phyloP scores from a whole-genome alignment of 2,888 invertebrate genomes.

The Aphidius colemani region DNA sequence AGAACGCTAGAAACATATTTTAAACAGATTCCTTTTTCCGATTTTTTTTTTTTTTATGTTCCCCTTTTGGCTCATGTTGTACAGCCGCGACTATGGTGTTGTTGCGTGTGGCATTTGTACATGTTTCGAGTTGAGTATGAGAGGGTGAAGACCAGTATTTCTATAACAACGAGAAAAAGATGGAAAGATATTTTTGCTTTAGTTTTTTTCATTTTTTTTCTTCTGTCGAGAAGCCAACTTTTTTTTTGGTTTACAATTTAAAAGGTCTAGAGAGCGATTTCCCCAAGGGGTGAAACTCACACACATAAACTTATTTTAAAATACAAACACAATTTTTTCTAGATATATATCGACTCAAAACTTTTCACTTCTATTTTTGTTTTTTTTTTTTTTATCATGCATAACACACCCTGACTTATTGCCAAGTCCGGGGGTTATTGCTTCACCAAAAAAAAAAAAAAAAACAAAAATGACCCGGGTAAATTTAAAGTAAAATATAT shows the following conservation, averaged over 20 bases:
- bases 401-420: constrained; percentile 40
- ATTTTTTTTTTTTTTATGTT: constrained; percentile 41
- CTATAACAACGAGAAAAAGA: constrained; percentile 15
- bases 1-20: constrained; percentile 57
- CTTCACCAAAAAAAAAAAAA: constrained; percentile 16
- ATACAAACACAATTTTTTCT: not conserved
- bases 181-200: constrained; percentile 24
- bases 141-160: too few species aligned
- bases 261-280: constrained; percentile 60
- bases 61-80: constrained; percentile 28
- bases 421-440: constrained; percentile 36
- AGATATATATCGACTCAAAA: constrained; percentile 7
- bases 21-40: constrained; percentile 59
- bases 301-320: too few species aligned
- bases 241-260: constrained; percentile 48
- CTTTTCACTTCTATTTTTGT: constrained; percentile 9
- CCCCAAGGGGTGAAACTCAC: constrained; percentile 48
- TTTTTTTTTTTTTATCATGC: constrained; percentile 29
- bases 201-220: constrained; percentile 32
- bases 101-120: constrained; percentile 17
- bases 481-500: constrained; percentile 13
- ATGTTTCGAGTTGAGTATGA: constrained; percentile 6
- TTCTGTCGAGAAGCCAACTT: too few species aligned
- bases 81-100: not conserved
- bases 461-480: constrained; percentile 17